Percentiles rank a stretch among this genome's conserved stretches.
These are phyloP conservation scores for Neodiprion fabricii DNA, from an alignment of 1,140 invertebrate genomes.

Conservation along the genomic window DNA sequence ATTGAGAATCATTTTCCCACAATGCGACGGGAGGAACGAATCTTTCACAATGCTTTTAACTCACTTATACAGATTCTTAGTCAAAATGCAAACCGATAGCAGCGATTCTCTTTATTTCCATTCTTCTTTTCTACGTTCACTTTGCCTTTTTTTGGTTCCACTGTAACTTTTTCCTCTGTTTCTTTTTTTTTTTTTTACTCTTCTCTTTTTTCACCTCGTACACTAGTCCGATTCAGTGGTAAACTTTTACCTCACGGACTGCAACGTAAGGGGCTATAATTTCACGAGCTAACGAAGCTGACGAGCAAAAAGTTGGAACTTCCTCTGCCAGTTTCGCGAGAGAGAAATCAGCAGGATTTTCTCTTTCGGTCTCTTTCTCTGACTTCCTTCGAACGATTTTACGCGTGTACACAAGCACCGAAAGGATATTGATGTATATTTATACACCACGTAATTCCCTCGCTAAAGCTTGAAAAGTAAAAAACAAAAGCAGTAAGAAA, in stretches of 20 bases:
- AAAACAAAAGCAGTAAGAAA: neutral
- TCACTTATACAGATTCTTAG: no score
- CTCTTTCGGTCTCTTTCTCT: neutral
- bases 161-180: no score
- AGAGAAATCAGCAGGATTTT: neutral
- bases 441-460: no score
- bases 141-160: no score
- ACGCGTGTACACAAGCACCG: neutral
- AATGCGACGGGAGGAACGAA: no score
- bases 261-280: conserved; percentile 7
- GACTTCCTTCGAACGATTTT: neutral
- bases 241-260: neutral
- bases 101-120: no score
- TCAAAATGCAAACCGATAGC: no score
- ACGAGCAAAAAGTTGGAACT: conserved; percentile 4
- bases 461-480: no score
- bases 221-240: neutral
- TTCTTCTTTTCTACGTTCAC: no score
- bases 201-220: no score
- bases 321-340: neutral
- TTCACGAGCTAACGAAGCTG: conserved; percentile 4
- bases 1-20: neutral
- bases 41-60: no score
- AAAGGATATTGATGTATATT: neutral
- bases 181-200: no score